Evolutionary conservation across 2,113 vertebrate species (phyloP).

Genomic region (Paramormyrops kingsleyae): DNA sequence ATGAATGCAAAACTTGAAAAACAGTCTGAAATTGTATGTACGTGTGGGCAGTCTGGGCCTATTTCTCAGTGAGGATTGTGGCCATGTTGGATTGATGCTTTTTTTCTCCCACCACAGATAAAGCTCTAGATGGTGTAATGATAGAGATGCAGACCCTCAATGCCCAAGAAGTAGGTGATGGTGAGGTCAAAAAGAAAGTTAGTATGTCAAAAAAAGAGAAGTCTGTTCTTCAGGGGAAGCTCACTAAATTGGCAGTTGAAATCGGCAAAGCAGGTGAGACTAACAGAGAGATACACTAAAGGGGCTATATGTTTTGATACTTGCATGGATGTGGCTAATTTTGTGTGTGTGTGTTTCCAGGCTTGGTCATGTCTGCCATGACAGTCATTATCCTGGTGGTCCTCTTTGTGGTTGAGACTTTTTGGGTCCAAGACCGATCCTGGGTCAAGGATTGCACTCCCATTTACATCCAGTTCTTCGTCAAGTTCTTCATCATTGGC

Average conservation of each 20-base stretch:
- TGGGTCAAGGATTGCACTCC: slow-evolving; percentile 83
- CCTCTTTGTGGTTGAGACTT: slow-evolving; percentile 88
- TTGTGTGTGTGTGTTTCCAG: slow-evolving; percentile 47
- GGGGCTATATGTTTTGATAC: neutral
- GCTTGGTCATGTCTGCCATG: slow-evolving; percentile 87
- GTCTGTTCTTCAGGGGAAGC: slow-evolving; percentile 94
- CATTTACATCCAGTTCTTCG: slow-evolving; percentile 90
- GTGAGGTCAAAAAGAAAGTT: slow-evolving; percentile 80
- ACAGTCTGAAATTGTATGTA: neutral
- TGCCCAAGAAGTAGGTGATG: slow-evolving; percentile 73
- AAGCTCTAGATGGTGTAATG: slow-evolving; percentile 73
- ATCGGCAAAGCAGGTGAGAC: slow-evolving; percentile 93
- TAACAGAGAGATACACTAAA: neutral
- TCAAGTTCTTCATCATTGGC: slow-evolving; percentile 99
- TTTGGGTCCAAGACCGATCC: slow-evolving; percentile 79
- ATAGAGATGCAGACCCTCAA: slow-evolving; percentile 93
- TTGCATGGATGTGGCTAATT: neutral
- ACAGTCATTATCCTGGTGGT: slow-evolving; percentile 91
- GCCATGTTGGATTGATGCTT: neutral
- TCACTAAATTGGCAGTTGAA: slow-evolving; percentile 92
- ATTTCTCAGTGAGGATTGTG: neutral
- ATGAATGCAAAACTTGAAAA: neutral
- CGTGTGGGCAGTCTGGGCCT: neutral
- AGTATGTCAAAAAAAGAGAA: slow-evolving; percentile 93
- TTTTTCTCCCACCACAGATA: slow-evolving; percentile 52